Conservation (phyloP, 2,797 vertebrate genomes). For the Xerus rutilus region DNA sequence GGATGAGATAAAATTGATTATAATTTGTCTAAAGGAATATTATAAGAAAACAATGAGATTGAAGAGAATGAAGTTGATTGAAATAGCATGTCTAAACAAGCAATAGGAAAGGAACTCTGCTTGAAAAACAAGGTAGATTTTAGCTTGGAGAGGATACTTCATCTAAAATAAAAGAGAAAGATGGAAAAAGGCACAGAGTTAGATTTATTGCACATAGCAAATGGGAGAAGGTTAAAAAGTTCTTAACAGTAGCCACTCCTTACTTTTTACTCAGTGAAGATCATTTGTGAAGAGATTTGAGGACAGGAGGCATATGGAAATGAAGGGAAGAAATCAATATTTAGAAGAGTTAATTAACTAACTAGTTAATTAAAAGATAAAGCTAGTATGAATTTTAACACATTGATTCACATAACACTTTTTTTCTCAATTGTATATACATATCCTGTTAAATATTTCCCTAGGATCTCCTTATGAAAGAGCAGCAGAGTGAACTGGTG, state of each 20-base stretch:
- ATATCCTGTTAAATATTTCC: not conserved
- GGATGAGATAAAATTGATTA: not conserved
- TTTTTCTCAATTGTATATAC: not conserved
- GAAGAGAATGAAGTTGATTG: not conserved
- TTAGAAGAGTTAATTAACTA: not conserved
- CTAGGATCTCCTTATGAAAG: too few relatives aligned
- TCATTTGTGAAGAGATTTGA: constrained; percentile 7
- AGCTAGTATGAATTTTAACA: not conserved
- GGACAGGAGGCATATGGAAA: not conserved
- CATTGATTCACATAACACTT: not conserved
- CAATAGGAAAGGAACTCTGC: not conserved
- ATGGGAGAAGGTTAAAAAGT: not conserved
- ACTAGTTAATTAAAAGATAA: not conserved
- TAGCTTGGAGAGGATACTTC: not conserved
- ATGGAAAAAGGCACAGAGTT: not conserved
- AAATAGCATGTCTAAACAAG: not conserved
- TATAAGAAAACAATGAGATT: not conserved
- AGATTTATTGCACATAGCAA: not conserved
- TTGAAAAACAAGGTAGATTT: not conserved
- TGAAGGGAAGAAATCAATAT: constrained; percentile 10
- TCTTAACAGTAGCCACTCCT: not conserved
- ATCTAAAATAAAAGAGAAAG: not conserved
- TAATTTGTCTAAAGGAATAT: constrained; percentile 10
- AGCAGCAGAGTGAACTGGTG: too few relatives aligned
- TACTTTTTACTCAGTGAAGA: not conserved